Conservation (phyloP, 2,113 vertebrate species). For the Prinia subflava region DNA sequence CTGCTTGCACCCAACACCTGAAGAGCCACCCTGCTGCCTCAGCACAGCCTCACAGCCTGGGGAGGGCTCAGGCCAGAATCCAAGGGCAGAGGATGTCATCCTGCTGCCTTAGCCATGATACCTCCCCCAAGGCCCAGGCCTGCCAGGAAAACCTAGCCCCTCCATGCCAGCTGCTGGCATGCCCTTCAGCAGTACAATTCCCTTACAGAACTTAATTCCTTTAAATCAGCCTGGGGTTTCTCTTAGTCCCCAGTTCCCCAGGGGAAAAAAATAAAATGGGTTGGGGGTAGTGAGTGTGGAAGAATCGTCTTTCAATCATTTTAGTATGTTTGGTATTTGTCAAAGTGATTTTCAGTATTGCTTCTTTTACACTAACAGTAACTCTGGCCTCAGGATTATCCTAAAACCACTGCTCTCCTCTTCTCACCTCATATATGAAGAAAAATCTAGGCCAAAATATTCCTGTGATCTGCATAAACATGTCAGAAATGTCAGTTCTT, state of each 20-base stretch:
- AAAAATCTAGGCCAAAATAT: not conserved
- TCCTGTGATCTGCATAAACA: not conserved
- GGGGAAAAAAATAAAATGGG: accelerated
- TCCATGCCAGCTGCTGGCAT: not conserved
- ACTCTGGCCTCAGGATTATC: not conserved
- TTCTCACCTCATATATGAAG: not conserved
- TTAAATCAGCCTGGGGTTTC: not conserved
- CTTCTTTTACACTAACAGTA: not conserved
- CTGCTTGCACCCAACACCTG: not conserved
- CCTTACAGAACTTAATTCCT: not conserved
- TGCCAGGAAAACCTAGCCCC: not conserved
- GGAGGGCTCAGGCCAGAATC: not conserved
- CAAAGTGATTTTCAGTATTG: not conserved
- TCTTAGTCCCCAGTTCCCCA: not conserved
- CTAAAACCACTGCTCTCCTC: not conserved
- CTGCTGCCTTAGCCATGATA: accelerated
- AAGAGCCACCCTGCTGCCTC: not conserved
- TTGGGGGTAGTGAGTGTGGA: not conserved
- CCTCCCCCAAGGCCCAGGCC: not conserved
- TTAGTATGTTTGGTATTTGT: not conserved
- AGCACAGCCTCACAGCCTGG: not conserved
- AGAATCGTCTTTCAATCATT: not conserved
- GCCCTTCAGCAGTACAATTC: not conserved
- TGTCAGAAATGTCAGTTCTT: not conserved
- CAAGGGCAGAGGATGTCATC: not conserved